These are phyloP conservation scores for Ochotona curzoniae DNA, from an alignment of 2,113 vertebrate genomes.

Conservation along the genomic window DNA sequence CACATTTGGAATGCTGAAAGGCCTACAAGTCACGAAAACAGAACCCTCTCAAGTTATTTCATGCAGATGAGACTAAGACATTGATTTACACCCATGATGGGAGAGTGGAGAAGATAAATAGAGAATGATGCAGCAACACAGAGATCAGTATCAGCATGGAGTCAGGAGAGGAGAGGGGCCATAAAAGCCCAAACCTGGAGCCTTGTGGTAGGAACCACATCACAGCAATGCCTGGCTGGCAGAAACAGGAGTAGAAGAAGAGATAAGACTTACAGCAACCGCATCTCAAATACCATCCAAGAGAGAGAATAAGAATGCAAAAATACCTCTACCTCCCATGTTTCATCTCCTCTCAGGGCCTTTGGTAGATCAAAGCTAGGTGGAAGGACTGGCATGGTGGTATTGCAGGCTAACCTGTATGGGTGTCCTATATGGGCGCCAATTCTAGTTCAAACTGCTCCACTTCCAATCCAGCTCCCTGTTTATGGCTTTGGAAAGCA, in stretches of 20 bases:
- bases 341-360: neutral
- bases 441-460: too few relatives aligned
- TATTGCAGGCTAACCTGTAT: too few relatives aligned
- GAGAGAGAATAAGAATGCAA: neutral
- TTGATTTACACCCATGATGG: neutral
- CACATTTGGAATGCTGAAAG: neutral
- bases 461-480: too few relatives aligned
- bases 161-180: neutral
- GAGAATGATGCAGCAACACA: neutral
- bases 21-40: constrained; percentile 8
- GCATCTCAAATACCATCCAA: neutral
- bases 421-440: too few relatives aligned
- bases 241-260: neutral
- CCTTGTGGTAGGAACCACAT: neutral
- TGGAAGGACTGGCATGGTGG: too few relatives aligned
- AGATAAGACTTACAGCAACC: neutral
- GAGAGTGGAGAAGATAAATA: neutral
- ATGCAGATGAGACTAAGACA: constrained; percentile 11
- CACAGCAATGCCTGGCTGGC: neutral
- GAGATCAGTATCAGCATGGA: neutral
- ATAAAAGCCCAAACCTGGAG: neutral
- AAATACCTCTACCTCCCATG: neutral
- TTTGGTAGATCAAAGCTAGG: neutral
- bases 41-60: constrained; percentile 10
- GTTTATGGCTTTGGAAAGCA: too few relatives aligned